Evolutionary conservation across 2,113 vertebrate genomes (phyloP).

Genomic region (Herpetotheres cachinnans): DNA sequence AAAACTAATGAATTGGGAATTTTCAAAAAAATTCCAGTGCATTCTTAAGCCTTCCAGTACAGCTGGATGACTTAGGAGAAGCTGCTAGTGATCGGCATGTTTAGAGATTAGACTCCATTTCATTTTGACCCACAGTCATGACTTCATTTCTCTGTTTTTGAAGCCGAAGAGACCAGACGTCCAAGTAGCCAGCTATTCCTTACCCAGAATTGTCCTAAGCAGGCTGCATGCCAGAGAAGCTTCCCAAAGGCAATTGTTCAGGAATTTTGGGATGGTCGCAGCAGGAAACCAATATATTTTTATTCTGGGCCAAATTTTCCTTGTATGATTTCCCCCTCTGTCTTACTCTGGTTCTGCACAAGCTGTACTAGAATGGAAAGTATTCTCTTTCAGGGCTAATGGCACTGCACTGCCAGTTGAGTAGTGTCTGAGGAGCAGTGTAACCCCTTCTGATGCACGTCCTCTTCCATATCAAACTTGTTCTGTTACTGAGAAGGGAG

Average conservation of each 20-base stretch:
- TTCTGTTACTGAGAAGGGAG: not conserved
- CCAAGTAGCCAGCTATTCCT: not conserved
- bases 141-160: not conserved
- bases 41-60: not conserved
- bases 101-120: not conserved
- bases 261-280: conserved; percentile 22
- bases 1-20: not conserved
- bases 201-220: not conserved
- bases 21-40: not conserved
- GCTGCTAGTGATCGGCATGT: not conserved
- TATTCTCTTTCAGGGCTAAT: not conserved
- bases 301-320: not conserved
- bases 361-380: not conserved
- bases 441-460: not conserved
- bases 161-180: not conserved
- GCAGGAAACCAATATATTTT: conserved; percentile 29
- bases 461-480: not conserved
- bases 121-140: not conserved
- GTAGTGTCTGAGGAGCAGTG: not conserved
- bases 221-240: not conserved
- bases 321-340: not conserved
- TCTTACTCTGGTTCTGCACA: not conserved
- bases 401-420: not conserved
- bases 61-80: not conserved
- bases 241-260: conserved; percentile 6